Conservation (phyloP, 2,113 vertebrate species). For the Himantopus leucocephalus region DNA sequence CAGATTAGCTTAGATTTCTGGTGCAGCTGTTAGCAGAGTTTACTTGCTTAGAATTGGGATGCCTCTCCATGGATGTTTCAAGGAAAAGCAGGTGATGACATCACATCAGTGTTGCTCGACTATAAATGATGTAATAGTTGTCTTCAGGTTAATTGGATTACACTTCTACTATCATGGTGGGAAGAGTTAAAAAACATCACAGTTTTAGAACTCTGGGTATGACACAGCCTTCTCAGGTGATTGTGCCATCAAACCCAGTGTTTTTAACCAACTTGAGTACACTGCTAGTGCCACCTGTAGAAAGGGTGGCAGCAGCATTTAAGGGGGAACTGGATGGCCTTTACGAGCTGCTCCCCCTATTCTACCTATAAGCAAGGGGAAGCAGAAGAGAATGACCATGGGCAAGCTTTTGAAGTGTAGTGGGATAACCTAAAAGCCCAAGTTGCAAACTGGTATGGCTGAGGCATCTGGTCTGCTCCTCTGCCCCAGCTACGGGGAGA, state of each 20-base stretch:
- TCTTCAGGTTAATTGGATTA: not conserved
- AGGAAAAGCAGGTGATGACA: not conserved
- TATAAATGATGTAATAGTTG: not conserved
- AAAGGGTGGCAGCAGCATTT: not conserved
- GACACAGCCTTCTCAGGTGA: not conserved
- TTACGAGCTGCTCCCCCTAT: rapidly evolving
- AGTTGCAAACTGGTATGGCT: too few species aligned
- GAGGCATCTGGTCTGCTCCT: not conserved
- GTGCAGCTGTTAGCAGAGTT: not conserved
- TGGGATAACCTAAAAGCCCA: not conserved
- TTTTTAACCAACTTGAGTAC: not conserved
- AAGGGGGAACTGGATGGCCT: rapidly evolving
- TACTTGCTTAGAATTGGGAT: not conserved
- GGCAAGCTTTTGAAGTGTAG: not conserved
- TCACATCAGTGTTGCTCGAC: not conserved
- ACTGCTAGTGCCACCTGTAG: not conserved
- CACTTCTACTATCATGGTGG: not conserved
- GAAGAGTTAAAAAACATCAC: not conserved
- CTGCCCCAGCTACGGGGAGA: not conserved
- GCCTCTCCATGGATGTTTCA: not conserved
- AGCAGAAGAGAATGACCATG: not conserved
- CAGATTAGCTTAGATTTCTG: not conserved
- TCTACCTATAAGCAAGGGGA: not conserved
- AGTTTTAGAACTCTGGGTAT: not conserved
- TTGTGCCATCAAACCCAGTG: not conserved